Base-by-base conservation (phyloP, 2,113 vertebrate species). In the Corydoras maculifer region DNA sequence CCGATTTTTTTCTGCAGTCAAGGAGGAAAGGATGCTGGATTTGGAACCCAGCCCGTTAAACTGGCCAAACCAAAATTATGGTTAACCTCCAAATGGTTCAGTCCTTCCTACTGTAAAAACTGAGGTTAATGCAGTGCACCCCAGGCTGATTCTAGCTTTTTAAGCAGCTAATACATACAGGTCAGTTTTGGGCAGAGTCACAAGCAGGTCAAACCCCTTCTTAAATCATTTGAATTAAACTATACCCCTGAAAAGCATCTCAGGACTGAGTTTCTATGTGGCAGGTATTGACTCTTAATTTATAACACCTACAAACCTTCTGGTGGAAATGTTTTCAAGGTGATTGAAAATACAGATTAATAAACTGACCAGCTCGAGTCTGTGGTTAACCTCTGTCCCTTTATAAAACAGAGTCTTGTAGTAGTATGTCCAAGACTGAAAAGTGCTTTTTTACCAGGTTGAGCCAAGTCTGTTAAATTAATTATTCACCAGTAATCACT, bases 21-120 rank as follows among this genome's bases (percentile, higher is more conserved):
- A 60, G 68, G 80, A 83, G 13, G 54, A 57, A 57, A 74, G 87
- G 86, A 86, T 86, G 81, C 81, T 66, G 83, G 83, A 80, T 83
- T 83, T 86, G 77, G 86, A 76, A 74, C 72, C 71, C 73, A 73
- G 80, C 75, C 75, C 62, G 68, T 86, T 82, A 83, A 80, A 81
- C 76, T 74, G 79, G 78, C 78, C 82, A 87, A 84, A 81, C 81
- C 82, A 81, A 84, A 70, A 79, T 78, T 79, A 81, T 43, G 85
- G 84, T 87, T 84, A 85, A 82, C 81, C 84, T 83, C 77, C 62
- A 58, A 74, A 79, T 83, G 84, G 82, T 85, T 86, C 82, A 81
- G 77, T 86, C 84, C 82, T 87, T 86, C 84, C 84, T 84, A 77
- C 83, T 81, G 71, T 88, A 85, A 86, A 60, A 88, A 85, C 78